These are phyloP conservation scores for Lasioglossum leucozonium DNA, from an alignment of 2,888 invertebrate species.

Conservation along the genomic window DNA sequence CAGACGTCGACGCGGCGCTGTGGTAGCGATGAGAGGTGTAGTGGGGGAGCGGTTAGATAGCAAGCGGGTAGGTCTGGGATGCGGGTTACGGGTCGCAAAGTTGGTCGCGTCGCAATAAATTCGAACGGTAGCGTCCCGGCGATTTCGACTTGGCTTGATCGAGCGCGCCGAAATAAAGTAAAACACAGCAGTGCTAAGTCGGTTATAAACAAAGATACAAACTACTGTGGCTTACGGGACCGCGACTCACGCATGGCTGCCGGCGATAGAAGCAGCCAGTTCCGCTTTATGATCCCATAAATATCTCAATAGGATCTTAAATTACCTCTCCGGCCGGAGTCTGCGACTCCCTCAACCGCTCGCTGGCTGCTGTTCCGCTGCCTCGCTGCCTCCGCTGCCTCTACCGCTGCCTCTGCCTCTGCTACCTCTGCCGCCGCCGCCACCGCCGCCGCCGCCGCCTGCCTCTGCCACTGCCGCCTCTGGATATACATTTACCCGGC, in stretches of 20 bases:
- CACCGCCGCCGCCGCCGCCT: background rate
- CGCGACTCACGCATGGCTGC: slow-evolving; percentile 72
- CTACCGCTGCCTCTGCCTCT: slow-evolving; percentile 48
- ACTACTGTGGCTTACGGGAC: slow-evolving; percentile 62
- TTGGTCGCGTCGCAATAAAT: slow-evolving; percentile 53
- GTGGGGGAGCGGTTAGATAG: background rate
- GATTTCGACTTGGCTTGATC: slow-evolving; percentile 55
- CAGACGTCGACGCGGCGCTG: background rate
- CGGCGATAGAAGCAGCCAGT: slow-evolving; percentile 76
- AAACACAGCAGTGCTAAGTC: slow-evolving; percentile 58
- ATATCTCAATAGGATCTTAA: slow-evolving; percentile 82
- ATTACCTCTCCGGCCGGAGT: slow-evolving; percentile 73
- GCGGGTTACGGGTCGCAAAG: slow-evolving; percentile 33
- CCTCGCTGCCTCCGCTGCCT: slow-evolving; percentile 59
- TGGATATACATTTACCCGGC: slow-evolving; percentile 77
- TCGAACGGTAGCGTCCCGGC: slow-evolving; percentile 30
- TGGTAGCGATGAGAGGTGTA: background rate
- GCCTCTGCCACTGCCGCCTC: slow-evolving; percentile 63
- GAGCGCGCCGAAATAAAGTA: slow-evolving; percentile 64
- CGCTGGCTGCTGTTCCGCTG: slow-evolving; percentile 61
- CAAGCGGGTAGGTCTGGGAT: slow-evolving; percentile 14
- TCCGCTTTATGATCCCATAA: slow-evolving; percentile 81
- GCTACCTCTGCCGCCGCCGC: background rate
- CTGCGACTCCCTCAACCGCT: slow-evolving; percentile 71
- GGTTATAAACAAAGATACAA: slow-evolving; percentile 75